These are phyloP conservation scores for Agrochola lychnidis DNA, from an alignment of 2,888 invertebrate species.

Conservation along the genomic window DNA sequence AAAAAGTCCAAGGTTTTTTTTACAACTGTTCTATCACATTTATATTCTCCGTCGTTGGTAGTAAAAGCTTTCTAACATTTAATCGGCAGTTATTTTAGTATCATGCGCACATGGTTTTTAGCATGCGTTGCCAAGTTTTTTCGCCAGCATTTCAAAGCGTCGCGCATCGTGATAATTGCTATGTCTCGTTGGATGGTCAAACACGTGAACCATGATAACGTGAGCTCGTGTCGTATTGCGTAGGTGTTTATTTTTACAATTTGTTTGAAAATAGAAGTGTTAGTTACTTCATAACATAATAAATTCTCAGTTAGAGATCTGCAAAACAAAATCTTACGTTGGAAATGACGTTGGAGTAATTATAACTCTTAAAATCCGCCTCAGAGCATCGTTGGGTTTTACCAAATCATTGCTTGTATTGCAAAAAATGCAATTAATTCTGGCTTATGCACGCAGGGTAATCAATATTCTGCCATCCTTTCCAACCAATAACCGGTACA, in stretches of 20 bases:
- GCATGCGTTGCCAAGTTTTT: conserved; percentile 59
- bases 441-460: not conserved
- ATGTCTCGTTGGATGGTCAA: conserved; percentile 16
- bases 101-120: conserved; percentile 43
- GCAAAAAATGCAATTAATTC: conserved; percentile 38
- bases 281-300: conserved; percentile 1
- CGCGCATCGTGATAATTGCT: conserved; percentile 29
- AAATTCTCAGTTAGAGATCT: not conserved
- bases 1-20: not conserved
- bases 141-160: conserved; percentile 4
- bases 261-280: conserved; percentile 26
- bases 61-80: conserved; percentile 11
- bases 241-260: conserved; percentile 28
- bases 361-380: conserved; percentile 12
- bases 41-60: not conserved
- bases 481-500: not conserved
- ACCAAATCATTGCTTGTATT: conserved; percentile 14
- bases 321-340: conserved; percentile 3
- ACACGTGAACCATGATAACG: conserved; percentile 46
- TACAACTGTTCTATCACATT: not conserved
- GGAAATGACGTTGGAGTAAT: conserved; percentile 2
- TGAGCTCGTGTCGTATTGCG: conserved; percentile 9
- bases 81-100: conserved; percentile 51
- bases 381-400: not conserved
- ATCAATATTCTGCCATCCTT: conserved; percentile 5